Evolutionary conservation across 53 echinoderm and acorn worm genomes (phyloP).

Genomic region (Stichopus horrens): DNA sequence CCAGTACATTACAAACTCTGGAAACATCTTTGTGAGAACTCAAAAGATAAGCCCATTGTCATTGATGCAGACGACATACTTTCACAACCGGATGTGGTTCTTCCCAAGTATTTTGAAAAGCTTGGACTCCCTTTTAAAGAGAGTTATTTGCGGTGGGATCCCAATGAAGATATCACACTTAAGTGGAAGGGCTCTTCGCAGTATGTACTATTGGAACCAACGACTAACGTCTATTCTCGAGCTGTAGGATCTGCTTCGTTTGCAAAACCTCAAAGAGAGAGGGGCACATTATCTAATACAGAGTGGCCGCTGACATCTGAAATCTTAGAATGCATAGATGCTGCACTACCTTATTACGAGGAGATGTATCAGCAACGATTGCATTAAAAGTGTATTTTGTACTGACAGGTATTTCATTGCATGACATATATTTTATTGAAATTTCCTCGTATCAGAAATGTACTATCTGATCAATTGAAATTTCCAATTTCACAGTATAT

Average conservation of each 20-base stretch:
- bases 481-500: too few relatives aligned
- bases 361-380: neutral
- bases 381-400: neutral
- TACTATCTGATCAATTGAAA: too few relatives aligned
- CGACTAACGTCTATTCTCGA: neutral
- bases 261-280: neutral
- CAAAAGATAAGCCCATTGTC: neutral
- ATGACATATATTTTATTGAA: too few relatives aligned
- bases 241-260: neutral
- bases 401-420: too few relatives aligned
- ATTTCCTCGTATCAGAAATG: too few relatives aligned
- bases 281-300: neutral
- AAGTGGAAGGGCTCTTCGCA: neutral
- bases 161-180: neutral
- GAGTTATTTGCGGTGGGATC: slow-evolving; percentile 8
- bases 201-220: neutral
- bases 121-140: slow-evolving; percentile 1
- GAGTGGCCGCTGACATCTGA: neutral
- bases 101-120: slow-evolving; percentile 13
- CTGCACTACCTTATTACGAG: neutral
- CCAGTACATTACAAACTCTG: neutral
- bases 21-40: neutral
- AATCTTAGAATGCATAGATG: neutral
- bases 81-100: neutral
- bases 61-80: neutral